Base-by-base conservation (phyloP, 2,888 invertebrate species). In the Gnatocerus cornutus region DNA sequence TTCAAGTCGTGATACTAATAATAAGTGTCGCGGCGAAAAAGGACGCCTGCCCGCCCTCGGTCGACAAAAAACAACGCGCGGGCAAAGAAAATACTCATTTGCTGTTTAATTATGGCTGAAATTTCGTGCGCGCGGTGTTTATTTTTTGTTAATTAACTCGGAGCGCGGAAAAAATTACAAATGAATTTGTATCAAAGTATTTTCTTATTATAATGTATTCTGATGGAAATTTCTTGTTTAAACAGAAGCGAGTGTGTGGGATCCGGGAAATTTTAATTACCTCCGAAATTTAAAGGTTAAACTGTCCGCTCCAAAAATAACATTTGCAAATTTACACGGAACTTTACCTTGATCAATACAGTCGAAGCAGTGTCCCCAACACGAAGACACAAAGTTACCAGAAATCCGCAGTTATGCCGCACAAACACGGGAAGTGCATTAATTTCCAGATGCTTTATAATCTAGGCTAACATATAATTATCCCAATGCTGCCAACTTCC, bases 1-100 rank as follows among this genome's bases (percentile, higher is more conserved):
- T 75, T 74, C 75, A 74, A 74, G 74, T 76, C 75, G 77, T 76
- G 77, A 77, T 75, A 69, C 76, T 71, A 76, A 76, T 77, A 77
- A 77, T 75, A 77, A 77, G 65, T 29, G 67, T 43, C 67, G 59
- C 41, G 12, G 12, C 41, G 41, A 41, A 41, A 41, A 41, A 41
- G 6, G 9, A 37, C 13, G 12, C 13, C 12, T 41, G 2, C n/a
- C 41, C 41, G 41, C 41, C 13, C 6, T 12, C 41, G 37, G 3
- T n/a, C 37, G 37, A n/a, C 9, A 37, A n/a, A 37, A 37, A 37
- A 37, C 9, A 37, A 37, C 37, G 37, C 7, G 2, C 30, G 29
- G 29, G 14, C 21, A 33, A 55, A 10, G 41, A 43, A 27, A 58
- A 58, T 43, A 58, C 27, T 43, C 12, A 27, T 58, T 58, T 43